Evolutionary conservation across 2,888 invertebrate species (phyloP).

Genomic region (Nymphalis urticae): DNA sequence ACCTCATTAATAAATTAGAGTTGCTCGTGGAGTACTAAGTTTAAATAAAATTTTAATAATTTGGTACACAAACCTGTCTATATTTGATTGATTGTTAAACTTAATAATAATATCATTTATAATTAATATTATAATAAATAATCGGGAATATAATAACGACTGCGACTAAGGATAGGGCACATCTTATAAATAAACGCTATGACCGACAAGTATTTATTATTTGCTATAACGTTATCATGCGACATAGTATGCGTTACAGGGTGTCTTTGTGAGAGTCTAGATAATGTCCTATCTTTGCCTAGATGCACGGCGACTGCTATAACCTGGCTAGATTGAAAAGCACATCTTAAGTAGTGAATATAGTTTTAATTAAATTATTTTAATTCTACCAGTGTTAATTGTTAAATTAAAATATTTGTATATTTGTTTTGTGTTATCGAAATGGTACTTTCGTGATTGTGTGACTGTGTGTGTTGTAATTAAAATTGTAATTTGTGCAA

Average conservation of each 20-base stretch:
- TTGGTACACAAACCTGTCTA: too few relatives aligned
- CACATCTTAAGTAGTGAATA: constrained; percentile 2
- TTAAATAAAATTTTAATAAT: too few relatives aligned
- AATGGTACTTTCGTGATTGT: too few relatives aligned
- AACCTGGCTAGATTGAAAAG: constrained; percentile 33
- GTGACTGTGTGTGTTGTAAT: too few relatives aligned
- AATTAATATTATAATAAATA: background rate
- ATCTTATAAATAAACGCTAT: constrained; percentile 72
- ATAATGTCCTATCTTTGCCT: constrained; percentile 50
- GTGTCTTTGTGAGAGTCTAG: constrained; percentile 65
- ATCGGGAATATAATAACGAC: background rate
- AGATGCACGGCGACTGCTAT: constrained; percentile 30
- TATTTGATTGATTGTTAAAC: too few relatives aligned
- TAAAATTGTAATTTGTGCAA: too few relatives aligned
- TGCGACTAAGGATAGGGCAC: constrained; percentile 59
- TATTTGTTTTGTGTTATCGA: background rate
- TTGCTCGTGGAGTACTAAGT: too few relatives aligned
- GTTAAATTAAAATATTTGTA: background rate
- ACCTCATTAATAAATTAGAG: too few relatives aligned
- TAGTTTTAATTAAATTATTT: background rate
- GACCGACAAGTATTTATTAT: constrained; percentile 56
- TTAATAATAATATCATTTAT: background rate
- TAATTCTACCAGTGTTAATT: background rate
- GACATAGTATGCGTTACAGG: constrained; percentile 50
- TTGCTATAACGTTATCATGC: constrained; percentile 59